Conservation (phyloP, 2,888 invertebrate species). For the Pristionchus exspectatus region DNA sequence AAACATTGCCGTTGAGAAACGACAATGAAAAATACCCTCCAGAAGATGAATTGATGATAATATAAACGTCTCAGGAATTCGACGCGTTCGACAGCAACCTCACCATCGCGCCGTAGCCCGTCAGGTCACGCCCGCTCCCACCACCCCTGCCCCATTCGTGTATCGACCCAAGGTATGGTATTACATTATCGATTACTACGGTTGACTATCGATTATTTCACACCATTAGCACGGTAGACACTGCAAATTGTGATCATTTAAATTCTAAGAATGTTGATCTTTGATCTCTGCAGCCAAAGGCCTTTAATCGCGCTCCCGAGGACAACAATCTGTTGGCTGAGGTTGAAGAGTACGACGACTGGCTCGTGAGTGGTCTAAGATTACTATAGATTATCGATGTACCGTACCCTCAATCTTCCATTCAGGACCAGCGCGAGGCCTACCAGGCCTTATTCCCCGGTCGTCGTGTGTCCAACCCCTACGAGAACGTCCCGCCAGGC, state of each 20-base stretch:
- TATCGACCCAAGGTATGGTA: slow-evolving; percentile 52
- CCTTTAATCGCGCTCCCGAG: slow-evolving; percentile 37
- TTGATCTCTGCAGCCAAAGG: slow-evolving; percentile 39
- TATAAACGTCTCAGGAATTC: slow-evolving; percentile 34
- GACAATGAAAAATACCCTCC: too few species aligned
- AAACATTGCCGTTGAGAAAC: too few species aligned
- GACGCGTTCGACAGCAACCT: slow-evolving; percentile 24
- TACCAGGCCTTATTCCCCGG: slow-evolving; percentile 50
- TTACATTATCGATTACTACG: neutral
- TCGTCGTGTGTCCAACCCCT: slow-evolving; percentile 48
- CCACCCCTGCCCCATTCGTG: neutral
- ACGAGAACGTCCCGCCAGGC: slow-evolving; percentile 48
- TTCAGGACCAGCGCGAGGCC: slow-evolving; percentile 55
- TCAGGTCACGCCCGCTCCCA: neutral
- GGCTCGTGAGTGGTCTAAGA: slow-evolving; percentile 49
- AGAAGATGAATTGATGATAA: too few species aligned
- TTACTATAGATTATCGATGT: neutral
- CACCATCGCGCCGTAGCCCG: neutral
- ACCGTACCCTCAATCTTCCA: neutral
- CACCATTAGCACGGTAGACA: neutral
- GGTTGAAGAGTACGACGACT: slow-evolving; percentile 56
- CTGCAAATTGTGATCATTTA: neutral
- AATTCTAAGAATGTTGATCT: neutral
- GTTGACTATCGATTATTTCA: too few species aligned
- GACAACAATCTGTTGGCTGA: slow-evolving; percentile 53